phyloP scores from a whole-genome alignment of 2,797 vertebrate genomes.

The Tapera naevia region DNA sequence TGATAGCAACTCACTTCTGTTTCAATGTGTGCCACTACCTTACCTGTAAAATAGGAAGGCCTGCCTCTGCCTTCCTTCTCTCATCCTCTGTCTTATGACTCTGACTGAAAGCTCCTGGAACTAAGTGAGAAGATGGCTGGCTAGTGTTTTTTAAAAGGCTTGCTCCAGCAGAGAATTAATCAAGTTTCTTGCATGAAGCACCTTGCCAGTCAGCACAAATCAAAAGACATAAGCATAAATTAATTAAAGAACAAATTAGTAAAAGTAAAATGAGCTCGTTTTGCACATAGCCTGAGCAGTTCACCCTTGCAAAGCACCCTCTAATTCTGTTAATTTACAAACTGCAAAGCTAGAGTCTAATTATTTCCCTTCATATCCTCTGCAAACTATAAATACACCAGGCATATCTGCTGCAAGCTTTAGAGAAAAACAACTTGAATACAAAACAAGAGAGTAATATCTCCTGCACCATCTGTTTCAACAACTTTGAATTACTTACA shows the following conservation, averaged over 20 bases:
- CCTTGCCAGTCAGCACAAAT: constrained; percentile 28
- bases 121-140: not conserved
- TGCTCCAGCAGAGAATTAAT: constrained; percentile 5
- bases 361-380: constrained; percentile 27
- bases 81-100: not conserved
- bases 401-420: not conserved
- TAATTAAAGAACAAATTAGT: constrained; percentile 40
- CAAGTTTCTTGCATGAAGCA: not conserved
- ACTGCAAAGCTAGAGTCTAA: constrained; percentile 13
- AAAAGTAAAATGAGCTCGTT: constrained; percentile 11
- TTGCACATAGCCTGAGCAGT: not conserved
- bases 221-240: not conserved
- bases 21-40: fast-evolving
- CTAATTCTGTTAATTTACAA: constrained; percentile 10
- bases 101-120: not conserved
- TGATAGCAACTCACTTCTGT: not conserved
- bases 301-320: not conserved
- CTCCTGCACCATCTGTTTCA: not conserved
- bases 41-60: not conserved
- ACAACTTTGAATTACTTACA: not conserved
- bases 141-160: not conserved
- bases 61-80: not conserved
- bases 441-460: not conserved
- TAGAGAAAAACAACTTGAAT: not conserved
- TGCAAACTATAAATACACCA: not conserved